Evolutionary conservation across 2,888 invertebrate species (phyloP).

Genomic region (Pseudococcus viburni): DNA sequence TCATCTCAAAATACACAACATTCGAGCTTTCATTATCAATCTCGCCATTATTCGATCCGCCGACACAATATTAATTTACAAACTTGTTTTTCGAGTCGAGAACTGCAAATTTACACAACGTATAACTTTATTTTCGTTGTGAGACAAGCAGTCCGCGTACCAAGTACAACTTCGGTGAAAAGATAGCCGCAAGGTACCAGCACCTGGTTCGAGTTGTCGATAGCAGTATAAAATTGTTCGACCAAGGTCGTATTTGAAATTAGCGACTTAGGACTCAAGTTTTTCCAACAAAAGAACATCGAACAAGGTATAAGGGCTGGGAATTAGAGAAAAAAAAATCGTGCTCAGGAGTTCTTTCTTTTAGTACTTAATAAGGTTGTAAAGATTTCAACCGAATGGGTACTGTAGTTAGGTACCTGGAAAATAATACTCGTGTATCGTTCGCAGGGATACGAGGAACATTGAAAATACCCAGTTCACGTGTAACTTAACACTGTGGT

Average conservation of each 20-base stretch:
- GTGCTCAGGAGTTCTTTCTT: slow-evolving; percentile 14
- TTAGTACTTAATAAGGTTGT: background rate
- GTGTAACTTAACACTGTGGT: background rate
- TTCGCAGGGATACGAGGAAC: background rate
- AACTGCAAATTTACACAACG: background rate
- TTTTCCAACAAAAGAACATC: background rate
- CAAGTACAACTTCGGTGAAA: background rate
- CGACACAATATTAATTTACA: background rate
- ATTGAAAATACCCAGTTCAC: background rate
- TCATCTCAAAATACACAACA: background rate
- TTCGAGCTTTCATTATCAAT: background rate
- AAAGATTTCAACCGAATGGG: background rate
- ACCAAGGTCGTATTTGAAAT: slow-evolving; percentile 29
- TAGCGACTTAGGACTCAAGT: background rate
- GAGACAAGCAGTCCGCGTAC: background rate
- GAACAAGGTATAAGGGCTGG: background rate
- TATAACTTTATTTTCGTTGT: background rate
- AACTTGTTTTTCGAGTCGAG: background rate
- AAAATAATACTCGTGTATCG: too few species aligned
- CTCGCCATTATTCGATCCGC: background rate
- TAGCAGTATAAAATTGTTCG: slow-evolving; percentile 30
- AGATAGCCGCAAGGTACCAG: slow-evolving; percentile 33
- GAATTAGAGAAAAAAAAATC: background rate
- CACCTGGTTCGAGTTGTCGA: slow-evolving; percentile 26
- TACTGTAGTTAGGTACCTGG: background rate